Evolutionary conservation across 2,888 invertebrate species (phyloP).

Genomic region (Embidobia sp.): DNA sequence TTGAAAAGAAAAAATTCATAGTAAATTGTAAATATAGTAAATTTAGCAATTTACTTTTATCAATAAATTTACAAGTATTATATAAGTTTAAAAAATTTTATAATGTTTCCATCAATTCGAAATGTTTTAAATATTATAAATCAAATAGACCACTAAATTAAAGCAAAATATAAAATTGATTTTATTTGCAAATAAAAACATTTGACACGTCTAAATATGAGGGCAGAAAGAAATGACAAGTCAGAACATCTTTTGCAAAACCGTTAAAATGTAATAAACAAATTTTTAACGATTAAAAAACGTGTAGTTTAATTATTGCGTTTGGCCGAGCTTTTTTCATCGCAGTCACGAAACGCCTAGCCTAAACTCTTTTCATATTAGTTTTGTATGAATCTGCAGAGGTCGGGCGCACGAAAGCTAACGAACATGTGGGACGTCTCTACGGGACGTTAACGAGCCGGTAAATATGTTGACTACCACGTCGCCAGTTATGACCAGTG

Average conservation of each 20-base stretch:
- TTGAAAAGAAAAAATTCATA: too few species aligned
- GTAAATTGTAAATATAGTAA: too few species aligned
- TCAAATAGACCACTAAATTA: too few species aligned
- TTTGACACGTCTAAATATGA: too few species aligned
- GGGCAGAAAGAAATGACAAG: too few species aligned
- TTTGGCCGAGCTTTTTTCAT: slow-evolving; percentile 37
- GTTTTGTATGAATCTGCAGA: slow-evolving; percentile 60
- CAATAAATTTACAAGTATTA: too few species aligned
- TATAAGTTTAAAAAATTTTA: too few species aligned
- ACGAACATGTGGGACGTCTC: slow-evolving; percentile 62
- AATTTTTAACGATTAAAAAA: slow-evolving; percentile 44
- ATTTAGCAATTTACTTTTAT: too few species aligned
- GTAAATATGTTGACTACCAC: slow-evolving; percentile 81
- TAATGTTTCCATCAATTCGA: too few species aligned
- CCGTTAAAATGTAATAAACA: slow-evolving; percentile 13
- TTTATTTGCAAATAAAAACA: too few species aligned
- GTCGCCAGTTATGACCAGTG: slow-evolving; percentile 66
- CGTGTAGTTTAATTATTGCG: slow-evolving; percentile 49
- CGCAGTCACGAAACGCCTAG: slow-evolving; percentile 55
- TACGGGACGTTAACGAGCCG: slow-evolving; percentile 80
- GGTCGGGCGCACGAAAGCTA: slow-evolving; percentile 62
- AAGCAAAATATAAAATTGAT: too few species aligned
- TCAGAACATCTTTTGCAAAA: slow-evolving; percentile 11
- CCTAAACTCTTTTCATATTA: slow-evolving; percentile 57
- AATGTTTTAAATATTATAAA: too few species aligned